Conservation (phyloP, 2,888 invertebrate genomes). For the Spialia ferax region DNA sequence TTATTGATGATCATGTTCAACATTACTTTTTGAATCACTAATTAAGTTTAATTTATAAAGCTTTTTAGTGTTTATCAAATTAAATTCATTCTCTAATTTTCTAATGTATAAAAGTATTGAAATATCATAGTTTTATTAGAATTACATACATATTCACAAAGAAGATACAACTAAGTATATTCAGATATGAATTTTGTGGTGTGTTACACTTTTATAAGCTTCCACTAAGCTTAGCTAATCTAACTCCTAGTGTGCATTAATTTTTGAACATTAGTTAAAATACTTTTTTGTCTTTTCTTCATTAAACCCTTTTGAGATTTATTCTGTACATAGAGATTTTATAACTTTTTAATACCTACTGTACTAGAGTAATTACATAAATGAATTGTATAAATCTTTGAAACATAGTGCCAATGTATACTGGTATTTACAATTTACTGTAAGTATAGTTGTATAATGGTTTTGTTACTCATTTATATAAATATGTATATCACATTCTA, state of each 20-base stretch:
- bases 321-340: slow-evolving; percentile 13
- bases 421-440: slow-evolving; percentile 12
- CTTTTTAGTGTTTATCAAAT: slow-evolving; percentile 3
- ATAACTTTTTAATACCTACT: slow-evolving; percentile 18
- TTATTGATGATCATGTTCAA: too few relatives aligned
- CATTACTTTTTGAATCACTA: background rate
- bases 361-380: slow-evolving; percentile 21
- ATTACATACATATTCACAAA: slow-evolving; percentile 29
- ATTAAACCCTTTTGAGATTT: slow-evolving; percentile 18
- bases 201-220: slow-evolving; percentile 21
- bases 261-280: slow-evolving; percentile 9
- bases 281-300: slow-evolving; percentile 11
- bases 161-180: slow-evolving; percentile 2
- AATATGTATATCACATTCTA: too few relatives aligned
- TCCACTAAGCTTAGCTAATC: slow-evolving; percentile 27
- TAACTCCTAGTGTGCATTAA: slow-evolving; percentile 15
- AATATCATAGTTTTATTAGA: slow-evolving; percentile 10
- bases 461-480: background rate
- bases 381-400: slow-evolving; percentile 24
- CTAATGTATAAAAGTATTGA: slow-evolving; percentile 37
- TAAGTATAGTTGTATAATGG: slow-evolving; percentile 16
- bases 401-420: slow-evolving; percentile 12
- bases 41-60: slow-evolving; percentile 19
- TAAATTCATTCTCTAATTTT: slow-evolving; percentile 8
- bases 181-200: slow-evolving; percentile 26